Evolutionary conservation across 2,888 invertebrate genomes (phyloP).

Genomic region (Pycnomerus fuliginosus): DNA sequence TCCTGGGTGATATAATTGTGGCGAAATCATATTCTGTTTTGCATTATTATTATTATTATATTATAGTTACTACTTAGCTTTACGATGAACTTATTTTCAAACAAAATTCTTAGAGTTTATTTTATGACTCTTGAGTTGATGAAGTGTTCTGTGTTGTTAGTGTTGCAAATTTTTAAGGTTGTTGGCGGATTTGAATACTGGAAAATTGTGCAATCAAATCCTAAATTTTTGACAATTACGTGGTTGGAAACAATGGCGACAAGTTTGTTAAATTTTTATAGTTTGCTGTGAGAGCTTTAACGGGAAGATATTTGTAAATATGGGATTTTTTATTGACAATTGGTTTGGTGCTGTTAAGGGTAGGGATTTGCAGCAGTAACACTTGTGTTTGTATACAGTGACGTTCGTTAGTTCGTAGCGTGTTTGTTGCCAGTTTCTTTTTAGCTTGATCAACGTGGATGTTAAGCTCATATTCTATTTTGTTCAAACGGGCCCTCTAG

Average conservation of each 20-base stretch:
- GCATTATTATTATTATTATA: neutral
- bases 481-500: too few species aligned
- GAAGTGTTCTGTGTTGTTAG: constrained; percentile 32
- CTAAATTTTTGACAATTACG: too few species aligned
- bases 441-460: constrained; percentile 26
- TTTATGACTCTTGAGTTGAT: constrained; percentile 31
- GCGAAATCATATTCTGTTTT: constrained; percentile 4
- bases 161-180: constrained; percentile 36
- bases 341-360: too few species aligned
- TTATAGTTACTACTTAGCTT: constrained; percentile 36
- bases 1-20: constrained; percentile 21
- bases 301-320: too few species aligned
- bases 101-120: constrained; percentile 27
- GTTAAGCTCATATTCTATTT: constrained; percentile 33
- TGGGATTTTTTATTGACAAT: too few species aligned
- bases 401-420: constrained; percentile 26
- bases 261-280: too few species aligned
- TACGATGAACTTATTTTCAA: constrained; percentile 26
- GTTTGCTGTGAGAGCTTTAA: too few species aligned
- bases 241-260: too few species aligned
- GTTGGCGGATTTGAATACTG: too few species aligned
- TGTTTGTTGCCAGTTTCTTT: constrained; percentile 28
- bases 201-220: too few species aligned
- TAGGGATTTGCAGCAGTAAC: constrained; percentile 34
- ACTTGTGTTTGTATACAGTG: constrained; percentile 24